These are phyloP conservation scores for Aythya baeri DNA, from an alignment of 2,113 vertebrate genomes.

Conservation along the genomic window DNA sequence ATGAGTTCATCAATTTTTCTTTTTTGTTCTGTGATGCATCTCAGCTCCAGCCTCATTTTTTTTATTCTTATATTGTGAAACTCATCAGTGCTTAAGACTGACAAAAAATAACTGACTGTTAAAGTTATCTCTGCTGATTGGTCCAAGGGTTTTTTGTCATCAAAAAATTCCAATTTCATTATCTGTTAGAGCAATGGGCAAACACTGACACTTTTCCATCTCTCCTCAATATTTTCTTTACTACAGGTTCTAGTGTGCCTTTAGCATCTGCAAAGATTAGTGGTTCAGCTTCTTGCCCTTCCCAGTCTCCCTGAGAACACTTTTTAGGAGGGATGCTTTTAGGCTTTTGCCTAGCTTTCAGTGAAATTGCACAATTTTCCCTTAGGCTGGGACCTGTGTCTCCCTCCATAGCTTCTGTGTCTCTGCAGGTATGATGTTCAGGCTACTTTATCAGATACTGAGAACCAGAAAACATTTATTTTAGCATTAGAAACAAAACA, in stretches of 20 bases:
- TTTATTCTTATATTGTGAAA: neutral
- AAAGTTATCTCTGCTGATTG: neutral
- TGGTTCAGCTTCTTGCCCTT: neutral
- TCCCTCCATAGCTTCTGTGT: neutral
- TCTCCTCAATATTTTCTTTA: neutral
- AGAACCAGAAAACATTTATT: neutral
- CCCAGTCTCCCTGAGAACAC: neutral
- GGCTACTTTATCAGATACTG: neutral
- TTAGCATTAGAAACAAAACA: neutral
- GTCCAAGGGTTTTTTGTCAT: neutral
- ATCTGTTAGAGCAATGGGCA: neutral
- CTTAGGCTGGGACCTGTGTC: neutral
- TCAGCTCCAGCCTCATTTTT: neutral
- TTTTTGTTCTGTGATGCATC: neutral
- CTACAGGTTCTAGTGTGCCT: neutral
- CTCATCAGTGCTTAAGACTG: neutral
- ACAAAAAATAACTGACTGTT: neutral
- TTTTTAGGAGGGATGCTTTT: neutral
- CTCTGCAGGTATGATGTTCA: neutral
- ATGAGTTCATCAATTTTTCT: neutral
- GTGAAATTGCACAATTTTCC: neutral
- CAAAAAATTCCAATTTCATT: neutral
- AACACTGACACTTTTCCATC: neutral
- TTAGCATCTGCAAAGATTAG: too few species aligned
- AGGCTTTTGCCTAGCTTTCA: neutral